A percentile compares a stretch with the other conserved stretches of the same genome.
These are phyloP conservation scores for Sanderia malayensis DNA, from an alignment of 30 jellyfish, hydroid and myxozoan species.

Conservation along the genomic window DNA sequence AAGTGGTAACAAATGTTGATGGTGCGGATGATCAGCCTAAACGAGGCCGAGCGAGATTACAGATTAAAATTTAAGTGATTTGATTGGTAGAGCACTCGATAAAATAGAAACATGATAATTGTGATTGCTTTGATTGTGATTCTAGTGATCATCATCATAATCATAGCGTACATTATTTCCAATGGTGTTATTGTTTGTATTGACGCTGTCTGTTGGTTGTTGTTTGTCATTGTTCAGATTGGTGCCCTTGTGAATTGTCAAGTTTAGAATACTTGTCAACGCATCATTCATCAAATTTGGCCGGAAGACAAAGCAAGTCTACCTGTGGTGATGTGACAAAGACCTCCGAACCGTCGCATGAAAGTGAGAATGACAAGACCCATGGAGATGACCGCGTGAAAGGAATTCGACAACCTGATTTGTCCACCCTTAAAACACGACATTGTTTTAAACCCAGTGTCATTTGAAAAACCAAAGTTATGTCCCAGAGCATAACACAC, in stretches of 20 bases:
- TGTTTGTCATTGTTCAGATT: not conserved
- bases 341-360: slow-evolving; percentile 60
- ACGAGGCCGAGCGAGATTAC: no score
- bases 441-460: slow-evolving; percentile 25
- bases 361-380: slow-evolving; percentile 68
- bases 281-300: slow-evolving; percentile 65
- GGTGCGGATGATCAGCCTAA: no score
- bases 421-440: slow-evolving; percentile 46
- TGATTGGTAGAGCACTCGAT: no score
- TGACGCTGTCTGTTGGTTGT: not conserved
- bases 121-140: not conserved
- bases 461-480: slow-evolving; percentile 21
- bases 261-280: slow-evolving; percentile 61
- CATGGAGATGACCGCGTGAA: slow-evolving; percentile 51
- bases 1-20: no score
- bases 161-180: not conserved
- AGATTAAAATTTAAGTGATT: no score
- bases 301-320: slow-evolving; percentile 64
- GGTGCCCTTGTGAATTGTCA: slow-evolving; percentile 35
- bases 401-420: slow-evolving; percentile 32
- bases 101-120: not conserved
- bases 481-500: slow-evolving; percentile 19
- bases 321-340: slow-evolving; percentile 56
- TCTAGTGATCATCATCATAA: no score
- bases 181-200: not conserved